Base-by-base conservation (phyloP, 2,113 vertebrate genomes). In the Suncus etruscus region DNA sequence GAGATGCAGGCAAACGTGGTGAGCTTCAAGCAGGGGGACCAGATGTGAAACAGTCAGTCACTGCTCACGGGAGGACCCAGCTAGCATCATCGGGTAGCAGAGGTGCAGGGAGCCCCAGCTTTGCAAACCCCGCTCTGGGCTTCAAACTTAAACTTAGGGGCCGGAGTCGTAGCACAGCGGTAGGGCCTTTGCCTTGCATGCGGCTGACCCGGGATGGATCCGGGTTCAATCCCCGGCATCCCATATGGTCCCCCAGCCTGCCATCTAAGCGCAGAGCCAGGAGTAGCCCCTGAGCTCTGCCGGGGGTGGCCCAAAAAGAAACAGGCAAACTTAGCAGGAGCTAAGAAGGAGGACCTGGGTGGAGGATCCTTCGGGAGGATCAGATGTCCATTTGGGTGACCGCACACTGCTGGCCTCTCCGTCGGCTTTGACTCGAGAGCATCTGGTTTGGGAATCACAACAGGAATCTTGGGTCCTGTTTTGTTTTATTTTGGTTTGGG, bases 121-220 rank as follows among this genome's bases (percentile, higher is more conserved):
- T 50, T 73, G 77, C 51, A 84, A 83, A 80, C 70, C 24, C 20
- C 85, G 54, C 32, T 77, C 50, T 63, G 63, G 76, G 68, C 51
- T 76, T 85, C 80, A 63, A 39, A 39, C 39, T 39, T 39, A 39
- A 39, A 39, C 39, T 3, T 39, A 39, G 39, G 39, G 39, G 39
- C 39, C 39, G 39, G 39, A 39, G 39, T 39, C 39, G 5, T 39
- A 39, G 39, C 39, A 39, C 39, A 39, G 39, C 39, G 39, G 39
- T 39, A 39, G 39, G 39, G 39, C 39, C 39, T 39, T 39, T 39
- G 39, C 39, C 39, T 39, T 39, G 39, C 39, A 39, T 39, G 39
- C 5, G 39, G 39, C 39, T 5, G 39, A 39, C 39, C 39, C 5
- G 39, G 39, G 39, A 39, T 39, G 39, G 39, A 39, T 39, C 39